Evolutionary conservation across 2,797 vertebrate species (phyloP), one percentile per base, ranked within the genome.

Genomic region (Picus viridis): DNA sequence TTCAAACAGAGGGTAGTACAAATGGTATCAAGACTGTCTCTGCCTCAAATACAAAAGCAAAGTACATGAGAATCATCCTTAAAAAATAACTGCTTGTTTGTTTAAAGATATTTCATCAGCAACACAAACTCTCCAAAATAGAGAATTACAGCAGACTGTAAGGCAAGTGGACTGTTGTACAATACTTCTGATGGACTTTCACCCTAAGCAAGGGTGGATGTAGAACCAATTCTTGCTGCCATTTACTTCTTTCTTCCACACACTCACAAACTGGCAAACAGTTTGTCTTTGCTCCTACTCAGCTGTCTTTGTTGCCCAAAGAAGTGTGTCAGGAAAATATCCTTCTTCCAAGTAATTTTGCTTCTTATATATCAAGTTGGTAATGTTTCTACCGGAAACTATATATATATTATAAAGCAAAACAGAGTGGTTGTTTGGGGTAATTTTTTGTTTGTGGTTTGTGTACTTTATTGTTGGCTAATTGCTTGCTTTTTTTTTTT

Each of bases 111-210:
- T 82, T 71, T 49, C 20, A 56, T 10, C 23, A 83, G 20, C n/a
- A 83, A 6, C 30, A 68, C 6, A 41, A 12, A 9, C 1, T 34
- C 30, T 67, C 22, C 23, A 51, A 72, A 20, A 16, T 0, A 51
- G 10, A 77, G 8, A 58, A 47, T 27, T 62, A 32, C 12, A 24
- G 20, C 12, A 77, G 32, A 30, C 12, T 10, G 2, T 47, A 63
- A 69, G 36, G 16, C 8, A 83, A 63, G 10, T 8, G 62, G 16
- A 2, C 6, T 59, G 15, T 61, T 71, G 7, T 12, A 32, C 32
- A 59, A 68, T 0, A 3, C 4, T 72, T 70, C 22, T 17, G 26
- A 51, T 6, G 64, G 10, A 39, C 9, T 61, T 3, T 1, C 11
- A 45, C 6, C 10, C 9, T 51, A 69, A 79, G 49, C n/a, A 87